phyloP scores from a whole-genome alignment of 2,888 invertebrate genomes.

The Opisthograptis luteolata region DNA sequence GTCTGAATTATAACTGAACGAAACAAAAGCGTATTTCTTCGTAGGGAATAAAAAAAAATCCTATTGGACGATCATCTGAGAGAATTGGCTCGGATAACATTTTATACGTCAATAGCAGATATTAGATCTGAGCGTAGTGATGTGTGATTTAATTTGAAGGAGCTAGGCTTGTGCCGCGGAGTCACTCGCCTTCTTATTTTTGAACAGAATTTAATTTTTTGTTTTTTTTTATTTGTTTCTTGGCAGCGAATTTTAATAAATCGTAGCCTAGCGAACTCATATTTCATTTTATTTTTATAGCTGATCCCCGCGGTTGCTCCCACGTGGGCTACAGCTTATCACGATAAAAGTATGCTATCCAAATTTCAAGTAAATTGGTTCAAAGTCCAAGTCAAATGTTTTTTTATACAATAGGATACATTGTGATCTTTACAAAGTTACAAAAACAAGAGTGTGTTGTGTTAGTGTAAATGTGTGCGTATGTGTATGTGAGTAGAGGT shows the following conservation, averaged over 20 bases:
- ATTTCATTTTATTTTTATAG: too few relatives aligned
- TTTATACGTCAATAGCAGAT: conserved; percentile 34
- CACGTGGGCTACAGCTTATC: too few relatives aligned
- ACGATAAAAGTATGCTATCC: too few relatives aligned
- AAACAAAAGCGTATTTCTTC: not conserved
- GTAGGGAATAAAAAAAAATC: conserved; percentile 4
- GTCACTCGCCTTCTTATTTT: not conserved
- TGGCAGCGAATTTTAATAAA: not conserved
- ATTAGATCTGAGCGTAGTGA: conserved; percentile 24
- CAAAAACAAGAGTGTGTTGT: too few relatives aligned
- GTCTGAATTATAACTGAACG: not conserved
- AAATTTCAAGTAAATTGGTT: too few relatives aligned
- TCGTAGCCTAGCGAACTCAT: too few relatives aligned
- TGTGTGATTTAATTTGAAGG: conserved; percentile 8
- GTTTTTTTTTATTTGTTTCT: not conserved
- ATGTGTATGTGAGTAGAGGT: too few relatives aligned
- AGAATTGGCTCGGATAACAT: conserved; percentile 27
- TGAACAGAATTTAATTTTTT: not conserved
- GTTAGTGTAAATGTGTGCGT: too few relatives aligned
- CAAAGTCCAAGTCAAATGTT: too few relatives aligned
- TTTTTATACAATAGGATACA: too few relatives aligned
- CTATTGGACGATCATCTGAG: conserved; percentile 16
- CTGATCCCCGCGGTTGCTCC: too few relatives aligned
- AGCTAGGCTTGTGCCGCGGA: not conserved
- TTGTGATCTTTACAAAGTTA: too few relatives aligned